phyloP scores from a whole-genome alignment of 30 jellyfish, hydroid and myxozoan genomes.

The Aurelia aurita region DNA sequence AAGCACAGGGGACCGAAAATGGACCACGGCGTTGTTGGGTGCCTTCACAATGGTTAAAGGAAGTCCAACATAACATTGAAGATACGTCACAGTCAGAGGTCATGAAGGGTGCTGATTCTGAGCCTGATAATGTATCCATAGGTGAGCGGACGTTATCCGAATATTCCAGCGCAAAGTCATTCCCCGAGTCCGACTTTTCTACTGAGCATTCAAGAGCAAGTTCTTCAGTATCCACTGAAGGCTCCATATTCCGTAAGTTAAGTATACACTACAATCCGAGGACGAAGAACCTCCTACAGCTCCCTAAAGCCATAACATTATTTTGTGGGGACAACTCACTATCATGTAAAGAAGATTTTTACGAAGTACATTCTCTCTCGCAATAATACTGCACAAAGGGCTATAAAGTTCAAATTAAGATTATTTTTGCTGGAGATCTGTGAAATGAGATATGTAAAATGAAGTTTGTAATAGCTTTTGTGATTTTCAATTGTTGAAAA shows the following conservation, averaged over 20 bases:
- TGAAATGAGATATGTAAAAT: too few relatives aligned
- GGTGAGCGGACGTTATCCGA: conserved; percentile 62
- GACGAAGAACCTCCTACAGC: too few relatives aligned
- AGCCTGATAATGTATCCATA: conserved; percentile 33
- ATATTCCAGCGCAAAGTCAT: conserved; percentile 55
- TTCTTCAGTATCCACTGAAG: conserved; percentile 41
- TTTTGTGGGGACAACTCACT: too few relatives aligned
- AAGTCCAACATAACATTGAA: conserved; percentile 10
- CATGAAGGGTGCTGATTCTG: conserved; percentile 15
- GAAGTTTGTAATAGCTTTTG: too few relatives aligned
- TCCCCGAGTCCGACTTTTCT: conserved; percentile 63
- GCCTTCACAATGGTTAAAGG: conserved; percentile 79
- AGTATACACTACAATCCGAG: too few relatives aligned
- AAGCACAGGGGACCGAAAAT: conserved; percentile 62
- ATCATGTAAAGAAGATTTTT: too few relatives aligned
- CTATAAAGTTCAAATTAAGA: too few relatives aligned
- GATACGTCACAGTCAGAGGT: neutral
- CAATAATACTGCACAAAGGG: too few relatives aligned
- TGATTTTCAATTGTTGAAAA: too few relatives aligned
- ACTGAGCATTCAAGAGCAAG: conserved; percentile 61
- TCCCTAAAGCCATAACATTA: too few relatives aligned
- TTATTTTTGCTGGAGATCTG: too few relatives aligned
- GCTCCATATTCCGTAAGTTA: conserved; percentile 51
- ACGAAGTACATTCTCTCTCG: too few relatives aligned
- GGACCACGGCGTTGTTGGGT: conserved; percentile 93